Percentiles rank a stretch among this genome's conserved stretches.
Conservation (phyloP, 2,797 vertebrate species). For the Acrossocheilus fasciatus region DNA sequence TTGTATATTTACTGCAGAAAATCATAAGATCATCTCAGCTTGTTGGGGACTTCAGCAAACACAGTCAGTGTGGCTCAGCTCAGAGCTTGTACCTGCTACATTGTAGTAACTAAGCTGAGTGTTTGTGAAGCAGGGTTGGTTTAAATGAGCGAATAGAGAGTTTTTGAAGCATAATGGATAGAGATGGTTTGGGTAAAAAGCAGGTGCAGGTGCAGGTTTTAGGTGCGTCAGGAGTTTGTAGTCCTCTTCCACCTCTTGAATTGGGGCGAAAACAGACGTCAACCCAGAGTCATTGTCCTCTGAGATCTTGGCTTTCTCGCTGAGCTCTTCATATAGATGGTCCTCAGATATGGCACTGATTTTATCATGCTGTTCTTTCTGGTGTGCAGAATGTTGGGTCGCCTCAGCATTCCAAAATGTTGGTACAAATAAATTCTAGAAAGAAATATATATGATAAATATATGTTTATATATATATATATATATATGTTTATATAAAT, state of each 20-base stretch:
- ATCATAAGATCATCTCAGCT: background rate
- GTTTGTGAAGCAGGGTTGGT: background rate
- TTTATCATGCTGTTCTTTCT: slow-evolving; percentile 29
- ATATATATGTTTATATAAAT: no score
- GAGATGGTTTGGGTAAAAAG: slow-evolving; percentile 41
- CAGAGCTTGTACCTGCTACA: background rate
- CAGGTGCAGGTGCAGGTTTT: background rate
- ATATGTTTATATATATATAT: no score
- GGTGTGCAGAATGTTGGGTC: slow-evolving; percentile 6
- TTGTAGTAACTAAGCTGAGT: slow-evolving; percentile 20
- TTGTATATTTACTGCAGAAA: background rate
- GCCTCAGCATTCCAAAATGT: slow-evolving; percentile 18
- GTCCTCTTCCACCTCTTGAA: slow-evolving; percentile 23
- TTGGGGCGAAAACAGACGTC: background rate
- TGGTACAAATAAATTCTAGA: slow-evolving; percentile 18
- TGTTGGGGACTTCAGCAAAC: background rate
- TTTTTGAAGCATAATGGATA: slow-evolving; percentile 11
- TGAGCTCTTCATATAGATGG: background rate
- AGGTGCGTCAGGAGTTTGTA: slow-evolving; percentile 33
- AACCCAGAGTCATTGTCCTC: background rate
- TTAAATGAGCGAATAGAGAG: background rate
- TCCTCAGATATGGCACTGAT: slow-evolving; percentile 33
- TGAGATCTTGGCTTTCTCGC: background rate
- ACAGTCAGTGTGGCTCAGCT: background rate
- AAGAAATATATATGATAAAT: background rate